A percentile compares a stretch with the other conserved stretches of the same genome.
Evolutionary conservation across 2,797 vertebrate genomes (phyloP).

Genomic region (Falco berigora): DNA sequence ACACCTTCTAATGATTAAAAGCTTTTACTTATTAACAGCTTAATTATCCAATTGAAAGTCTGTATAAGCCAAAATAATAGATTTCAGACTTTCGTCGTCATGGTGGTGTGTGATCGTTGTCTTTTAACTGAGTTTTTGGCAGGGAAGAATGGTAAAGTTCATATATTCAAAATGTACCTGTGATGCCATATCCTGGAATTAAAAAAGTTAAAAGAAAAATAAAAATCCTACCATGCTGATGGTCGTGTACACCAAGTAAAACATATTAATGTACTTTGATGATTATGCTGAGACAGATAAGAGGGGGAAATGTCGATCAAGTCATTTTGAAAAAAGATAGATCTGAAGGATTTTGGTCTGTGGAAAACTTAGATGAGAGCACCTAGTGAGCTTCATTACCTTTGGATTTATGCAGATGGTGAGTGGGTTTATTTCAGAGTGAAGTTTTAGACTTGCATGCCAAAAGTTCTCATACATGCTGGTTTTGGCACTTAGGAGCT

Average conservation of each 20-base stretch:
- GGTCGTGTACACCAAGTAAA: not conserved
- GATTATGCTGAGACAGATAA: not conserved
- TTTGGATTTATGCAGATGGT: slow-evolving; percentile 48
- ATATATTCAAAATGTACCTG: not conserved
- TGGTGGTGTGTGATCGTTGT: not conserved
- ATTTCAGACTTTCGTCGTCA: not conserved
- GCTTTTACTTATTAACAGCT: not conserved
- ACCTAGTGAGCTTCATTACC: slow-evolving; percentile 41
- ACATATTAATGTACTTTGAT: not conserved
- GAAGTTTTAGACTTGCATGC: not conserved
- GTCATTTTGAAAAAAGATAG: not conserved
- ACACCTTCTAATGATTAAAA: not conserved
- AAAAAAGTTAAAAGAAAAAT: not conserved
- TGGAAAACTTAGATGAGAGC: not conserved
- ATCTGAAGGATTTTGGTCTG: not conserved
- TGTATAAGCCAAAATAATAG: not conserved
- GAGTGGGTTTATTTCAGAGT: slow-evolving; percentile 42
- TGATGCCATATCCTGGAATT: not conserved
- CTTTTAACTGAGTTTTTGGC: not conserved
- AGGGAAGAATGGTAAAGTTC: not conserved
- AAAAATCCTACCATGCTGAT: not conserved
- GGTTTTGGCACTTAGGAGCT: not conserved
- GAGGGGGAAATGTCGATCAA: not conserved
- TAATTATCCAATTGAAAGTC: not conserved
- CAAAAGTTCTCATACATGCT: slow-evolving; percentile 28